Evolutionary conservation across 2,113 vertebrate genomes (phyloP).

Genomic region (Takifugu bimaculatus): DNA sequence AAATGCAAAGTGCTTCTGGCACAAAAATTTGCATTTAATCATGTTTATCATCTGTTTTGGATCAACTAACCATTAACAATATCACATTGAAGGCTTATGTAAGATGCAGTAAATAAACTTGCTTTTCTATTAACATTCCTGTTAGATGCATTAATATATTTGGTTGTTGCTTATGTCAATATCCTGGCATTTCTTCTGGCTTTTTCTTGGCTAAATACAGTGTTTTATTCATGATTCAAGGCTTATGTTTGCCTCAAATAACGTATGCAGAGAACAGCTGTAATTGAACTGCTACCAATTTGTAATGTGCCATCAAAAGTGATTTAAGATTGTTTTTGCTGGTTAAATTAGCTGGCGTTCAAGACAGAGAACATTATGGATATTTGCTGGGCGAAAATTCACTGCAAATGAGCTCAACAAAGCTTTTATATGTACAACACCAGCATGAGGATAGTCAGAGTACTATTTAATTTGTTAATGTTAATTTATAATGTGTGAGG

Average conservation of each 20-base stretch:
- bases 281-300: conserved; percentile 33
- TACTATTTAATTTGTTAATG: background rate
- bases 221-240: conserved; percentile 15
- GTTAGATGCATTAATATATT: background rate
- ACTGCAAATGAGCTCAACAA: conserved; percentile 12
- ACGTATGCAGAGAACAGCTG: conserved; percentile 10
- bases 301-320: conserved; percentile 10
- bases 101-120: background rate
- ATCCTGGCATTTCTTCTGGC: conserved; percentile 4
- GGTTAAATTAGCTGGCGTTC: conserved; percentile 25
- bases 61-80: background rate
- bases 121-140: background rate
- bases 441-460: conserved; percentile 3
- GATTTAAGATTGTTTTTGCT: conserved; percentile 37
- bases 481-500: no score
- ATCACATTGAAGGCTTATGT: conserved; percentile 1
- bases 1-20: background rate
- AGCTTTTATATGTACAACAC: no score
- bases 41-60: background rate
- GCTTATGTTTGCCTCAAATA: conserved; percentile 3
- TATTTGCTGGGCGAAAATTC: conserved; percentile 8
- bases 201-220: conserved; percentile 13
- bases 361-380: conserved; percentile 22
- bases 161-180: conserved; percentile 5
- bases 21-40: conserved; percentile 5